Conservation (phyloP, 1,140 invertebrate genomes). For the Leptinotarsa texana region DNA sequence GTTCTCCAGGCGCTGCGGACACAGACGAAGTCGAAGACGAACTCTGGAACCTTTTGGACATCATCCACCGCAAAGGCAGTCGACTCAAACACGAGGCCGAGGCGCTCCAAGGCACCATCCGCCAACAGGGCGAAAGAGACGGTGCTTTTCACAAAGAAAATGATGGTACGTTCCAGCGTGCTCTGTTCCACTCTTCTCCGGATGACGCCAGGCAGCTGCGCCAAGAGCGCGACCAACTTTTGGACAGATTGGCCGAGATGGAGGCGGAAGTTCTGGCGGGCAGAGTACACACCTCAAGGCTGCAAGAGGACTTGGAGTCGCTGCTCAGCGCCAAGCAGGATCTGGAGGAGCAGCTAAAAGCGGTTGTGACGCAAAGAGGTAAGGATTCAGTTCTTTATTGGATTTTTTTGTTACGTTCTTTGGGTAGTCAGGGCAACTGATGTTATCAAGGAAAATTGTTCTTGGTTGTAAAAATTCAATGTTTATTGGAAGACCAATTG, state of each 20-base stretch:
- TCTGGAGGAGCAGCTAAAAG: constrained; percentile 66
- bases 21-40: constrained; percentile 73
- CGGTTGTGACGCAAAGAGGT: constrained; percentile 60
- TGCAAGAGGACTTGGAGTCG: constrained; percentile 65
- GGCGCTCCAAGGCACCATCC: constrained; percentile 58
- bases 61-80: constrained; percentile 79
- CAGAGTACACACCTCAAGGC: constrained; percentile 64
- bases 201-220: constrained; percentile 62
- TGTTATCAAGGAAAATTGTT: too few species aligned
- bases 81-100: constrained; percentile 76
- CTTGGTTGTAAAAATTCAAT: too few species aligned
- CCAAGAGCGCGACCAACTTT: constrained; percentile 70
- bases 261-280: constrained; percentile 64
- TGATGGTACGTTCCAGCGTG: constrained; percentile 57
- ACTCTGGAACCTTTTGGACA: constrained; percentile 80
- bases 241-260: constrained; percentile 57
- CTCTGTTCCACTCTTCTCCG: constrained; percentile 55
- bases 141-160: constrained; percentile 35
- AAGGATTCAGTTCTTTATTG: constrained; percentile 32
- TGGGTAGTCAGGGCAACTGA: too few species aligned
- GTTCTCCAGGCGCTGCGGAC: constrained; percentile 35
- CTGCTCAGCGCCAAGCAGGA: constrained; percentile 64
- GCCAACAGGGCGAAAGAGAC: constrained; percentile 53
- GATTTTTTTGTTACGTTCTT: too few species aligned
- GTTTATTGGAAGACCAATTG: too few species aligned